A percentile compares a stretch with the other conserved stretches of the same genome.
Evolutionary conservation across 2,113 vertebrate genomes (phyloP).

Genomic region (Dasyurus viverrinus): DNA sequence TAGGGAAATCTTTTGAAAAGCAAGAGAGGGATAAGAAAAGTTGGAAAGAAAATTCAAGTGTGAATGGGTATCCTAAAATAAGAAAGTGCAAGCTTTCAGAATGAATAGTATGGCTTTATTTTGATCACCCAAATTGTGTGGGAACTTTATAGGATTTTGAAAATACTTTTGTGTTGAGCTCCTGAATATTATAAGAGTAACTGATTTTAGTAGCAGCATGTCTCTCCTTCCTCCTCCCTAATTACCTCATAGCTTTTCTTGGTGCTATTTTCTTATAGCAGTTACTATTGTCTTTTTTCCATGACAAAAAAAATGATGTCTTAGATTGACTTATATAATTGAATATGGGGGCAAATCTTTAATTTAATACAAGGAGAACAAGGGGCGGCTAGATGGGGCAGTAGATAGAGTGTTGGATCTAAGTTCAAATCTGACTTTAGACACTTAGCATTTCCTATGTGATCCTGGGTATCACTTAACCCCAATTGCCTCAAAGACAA

Average conservation of each 20-base stretch:
- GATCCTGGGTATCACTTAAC: no score
- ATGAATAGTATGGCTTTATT: not conserved
- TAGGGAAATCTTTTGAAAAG: constrained; percentile 23
- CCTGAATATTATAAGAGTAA: not conserved
- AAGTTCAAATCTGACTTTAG: no score
- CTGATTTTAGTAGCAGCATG: not conserved
- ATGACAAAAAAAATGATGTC: not conserved
- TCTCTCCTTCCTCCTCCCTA: not conserved
- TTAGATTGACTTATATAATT: not conserved
- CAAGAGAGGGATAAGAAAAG: not conserved
- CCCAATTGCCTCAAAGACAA: no score
- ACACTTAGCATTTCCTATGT: no score
- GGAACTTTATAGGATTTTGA: constrained; percentile 24
- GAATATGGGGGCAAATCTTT: not conserved
- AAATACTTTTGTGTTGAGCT: constrained; percentile 19
- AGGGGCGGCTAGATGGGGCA: no score
- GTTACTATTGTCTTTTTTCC: not conserved
- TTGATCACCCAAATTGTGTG: not conserved
- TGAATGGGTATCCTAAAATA: constrained; percentile 14
- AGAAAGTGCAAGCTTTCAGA: constrained; percentile 11
- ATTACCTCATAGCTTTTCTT: not conserved
- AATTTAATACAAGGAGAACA: not conserved
- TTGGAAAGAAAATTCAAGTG: constrained; percentile 13
- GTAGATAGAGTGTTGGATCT: no score
- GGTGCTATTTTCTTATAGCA: not conserved